Evolutionary conservation across 2,888 invertebrate species (phyloP).

Genomic region (Augochlorella aurata): DNA sequence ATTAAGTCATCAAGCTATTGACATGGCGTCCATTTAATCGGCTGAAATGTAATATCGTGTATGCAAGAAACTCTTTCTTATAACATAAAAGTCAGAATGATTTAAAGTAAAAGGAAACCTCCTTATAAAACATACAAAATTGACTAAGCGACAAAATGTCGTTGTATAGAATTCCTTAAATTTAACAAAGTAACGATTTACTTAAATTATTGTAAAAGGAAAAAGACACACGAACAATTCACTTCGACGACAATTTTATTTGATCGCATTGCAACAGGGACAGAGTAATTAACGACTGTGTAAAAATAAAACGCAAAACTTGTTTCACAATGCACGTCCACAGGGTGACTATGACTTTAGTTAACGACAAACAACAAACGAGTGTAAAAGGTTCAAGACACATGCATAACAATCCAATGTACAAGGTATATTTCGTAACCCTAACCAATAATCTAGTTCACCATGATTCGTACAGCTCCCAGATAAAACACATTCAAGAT

Average conservation of each 20-base stretch:
- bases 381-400: constrained; percentile 21
- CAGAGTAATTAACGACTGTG: constrained; percentile 23
- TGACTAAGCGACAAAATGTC: not conserved
- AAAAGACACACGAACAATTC: not conserved
- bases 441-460: constrained; percentile 3
- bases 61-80: constrained; percentile 8
- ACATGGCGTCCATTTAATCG: not conserved
- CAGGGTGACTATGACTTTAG: not conserved
- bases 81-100: not conserved
- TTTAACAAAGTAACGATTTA: not conserved
- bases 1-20: not conserved
- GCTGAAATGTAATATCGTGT: not conserved
- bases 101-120: not conserved
- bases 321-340: constrained; percentile 38
- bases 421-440: constrained; percentile 22
- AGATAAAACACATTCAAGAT: not conserved
- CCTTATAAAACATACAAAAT: not conserved
- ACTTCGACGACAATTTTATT: constrained; percentile 39
- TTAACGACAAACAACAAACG: constrained; percentile 29
- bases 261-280: constrained; percentile 26
- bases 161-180: not conserved
- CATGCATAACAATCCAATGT: constrained; percentile 41
- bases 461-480: not conserved
- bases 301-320: constrained; percentile 36
- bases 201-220: not conserved